Base-by-base conservation (phyloP, 92 coral and sea anemone genomes). In the Hydrozoanthus gracilis region DNA sequence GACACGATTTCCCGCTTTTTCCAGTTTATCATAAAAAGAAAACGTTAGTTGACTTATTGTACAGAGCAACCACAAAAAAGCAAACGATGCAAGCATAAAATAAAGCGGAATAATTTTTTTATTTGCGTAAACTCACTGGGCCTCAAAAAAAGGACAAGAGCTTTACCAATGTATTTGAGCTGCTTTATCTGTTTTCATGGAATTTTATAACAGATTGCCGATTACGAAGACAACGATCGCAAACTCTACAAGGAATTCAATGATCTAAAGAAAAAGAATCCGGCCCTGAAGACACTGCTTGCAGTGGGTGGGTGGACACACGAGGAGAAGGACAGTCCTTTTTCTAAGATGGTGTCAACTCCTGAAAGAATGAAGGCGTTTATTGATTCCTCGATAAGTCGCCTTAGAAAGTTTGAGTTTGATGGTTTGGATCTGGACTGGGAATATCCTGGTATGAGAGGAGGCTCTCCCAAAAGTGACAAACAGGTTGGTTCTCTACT, bases 231-330 rank as follows among this genome's bases (percentile, higher is more conserved):
- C 83, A 88, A 46, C 27, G 83, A 72, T 58, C 66, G 44, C 13
- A 16, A 27, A 0, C 80, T 75, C 48, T 52, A 66, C 27, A 11
- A 4, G 45, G 3, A 52, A 3, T 52, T 95, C 79, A 93, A 93
- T 66, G 94, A 89, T 7, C 89, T 93, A 44, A 95, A 93, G 90
- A 86, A 91, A 75, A 85, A 76, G 83, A 95, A 95, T 86, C 95
- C 95, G 3, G 78, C 93, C 65, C 92, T 94, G 20, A 94, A 93
- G 88, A 92, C 95, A 8, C 91, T 89, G 67, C 83, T 94, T 6
- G 98, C 98, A 45, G 98, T 94, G 64, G 98, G 98, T 54, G 98
- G 98, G 49, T 94, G 98, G 98, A 88, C 93, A 9, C 98, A 94
- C 51, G 98, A 94, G 62, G 94, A 92, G 72, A 94, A 92, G 67